Evolutionary conservation across 2,888 invertebrate genomes (phyloP).

Genomic region (Blastobasis adustella): DNA sequence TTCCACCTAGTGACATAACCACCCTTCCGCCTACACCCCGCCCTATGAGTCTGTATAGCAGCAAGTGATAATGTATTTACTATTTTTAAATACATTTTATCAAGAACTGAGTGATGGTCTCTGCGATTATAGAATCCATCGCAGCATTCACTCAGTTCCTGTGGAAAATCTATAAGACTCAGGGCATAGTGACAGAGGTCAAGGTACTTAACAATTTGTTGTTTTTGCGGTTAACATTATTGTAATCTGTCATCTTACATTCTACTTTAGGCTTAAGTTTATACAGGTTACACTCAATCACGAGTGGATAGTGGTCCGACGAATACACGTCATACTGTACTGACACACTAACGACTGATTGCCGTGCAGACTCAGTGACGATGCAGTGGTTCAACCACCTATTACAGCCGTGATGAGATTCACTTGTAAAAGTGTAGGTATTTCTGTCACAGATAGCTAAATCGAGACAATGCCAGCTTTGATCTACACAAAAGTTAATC

Average conservation of each 20-base stretch:
- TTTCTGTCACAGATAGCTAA: too few relatives aligned
- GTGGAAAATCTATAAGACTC: neutral
- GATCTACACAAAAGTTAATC: too few relatives aligned
- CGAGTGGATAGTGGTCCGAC: neutral
- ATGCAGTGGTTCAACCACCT: conserved; percentile 17
- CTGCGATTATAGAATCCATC: too few relatives aligned
- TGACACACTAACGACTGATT: neutral
- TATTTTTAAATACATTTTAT: too few relatives aligned
- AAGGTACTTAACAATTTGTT: neutral
- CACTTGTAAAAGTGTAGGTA: too few relatives aligned
- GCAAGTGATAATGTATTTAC: too few relatives aligned
- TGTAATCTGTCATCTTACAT: neutral
- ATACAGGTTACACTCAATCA: neutral
- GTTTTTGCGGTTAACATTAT: neutral
- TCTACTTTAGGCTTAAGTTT: neutral
- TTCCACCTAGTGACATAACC: too few relatives aligned
- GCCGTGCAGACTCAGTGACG: neutral
- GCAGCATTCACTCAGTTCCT: neutral
- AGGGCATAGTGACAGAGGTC: neutral
- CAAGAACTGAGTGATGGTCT: too few relatives aligned
- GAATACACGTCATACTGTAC: neutral
- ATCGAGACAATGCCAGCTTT: too few relatives aligned
- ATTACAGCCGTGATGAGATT: too few relatives aligned
- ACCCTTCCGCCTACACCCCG: too few relatives aligned
- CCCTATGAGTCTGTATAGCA: too few relatives aligned